These are phyloP conservation scores for Nasonovia ribisnigri DNA, from an alignment of 2,888 invertebrate genomes.

Conservation along the genomic window DNA sequence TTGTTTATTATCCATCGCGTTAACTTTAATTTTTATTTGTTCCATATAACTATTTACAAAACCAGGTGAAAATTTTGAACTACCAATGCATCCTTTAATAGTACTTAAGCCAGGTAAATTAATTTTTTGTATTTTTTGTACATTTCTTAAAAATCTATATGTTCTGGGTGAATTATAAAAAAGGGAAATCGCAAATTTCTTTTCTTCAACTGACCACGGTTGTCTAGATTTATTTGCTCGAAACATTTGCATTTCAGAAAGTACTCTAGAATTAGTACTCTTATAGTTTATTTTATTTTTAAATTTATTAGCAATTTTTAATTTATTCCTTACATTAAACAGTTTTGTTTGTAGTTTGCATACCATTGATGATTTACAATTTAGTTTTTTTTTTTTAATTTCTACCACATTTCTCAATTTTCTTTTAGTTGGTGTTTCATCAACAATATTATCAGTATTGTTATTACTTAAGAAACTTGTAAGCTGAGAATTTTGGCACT, in stretches of 20 bases:
- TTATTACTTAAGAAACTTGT: background rate
- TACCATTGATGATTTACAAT: constrained; percentile 9
- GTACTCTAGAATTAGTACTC: background rate
- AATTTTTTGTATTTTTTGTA: too few relatives aligned
- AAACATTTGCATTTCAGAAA: constrained; percentile 1
- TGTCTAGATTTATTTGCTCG: too few relatives aligned
- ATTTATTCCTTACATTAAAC: background rate
- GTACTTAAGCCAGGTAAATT: too few relatives aligned
- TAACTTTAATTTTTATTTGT: too few relatives aligned
- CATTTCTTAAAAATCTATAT: too few relatives aligned
- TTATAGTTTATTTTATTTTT: constrained; percentile 14
- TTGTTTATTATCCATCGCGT: too few relatives aligned
- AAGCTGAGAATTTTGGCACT: background rate
- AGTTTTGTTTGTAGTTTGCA: background rate
- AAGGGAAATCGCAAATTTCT: too few relatives aligned
- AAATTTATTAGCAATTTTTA: constrained; percentile 14
- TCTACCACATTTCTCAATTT: background rate
- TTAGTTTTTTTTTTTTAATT: constrained; percentile 15
- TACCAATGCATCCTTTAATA: too few relatives aligned
- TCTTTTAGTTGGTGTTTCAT: background rate
- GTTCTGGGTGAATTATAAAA: too few relatives aligned
- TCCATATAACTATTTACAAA: too few relatives aligned
- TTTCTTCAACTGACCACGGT: too few relatives aligned
- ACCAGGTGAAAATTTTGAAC: too few relatives aligned
- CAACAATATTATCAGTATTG: background rate